A percentile compares a stretch with the other conserved stretches of the same genome.
Conservation (phyloP, 2,888 invertebrate genomes). For the Nephrocerus scutellatus region DNA sequence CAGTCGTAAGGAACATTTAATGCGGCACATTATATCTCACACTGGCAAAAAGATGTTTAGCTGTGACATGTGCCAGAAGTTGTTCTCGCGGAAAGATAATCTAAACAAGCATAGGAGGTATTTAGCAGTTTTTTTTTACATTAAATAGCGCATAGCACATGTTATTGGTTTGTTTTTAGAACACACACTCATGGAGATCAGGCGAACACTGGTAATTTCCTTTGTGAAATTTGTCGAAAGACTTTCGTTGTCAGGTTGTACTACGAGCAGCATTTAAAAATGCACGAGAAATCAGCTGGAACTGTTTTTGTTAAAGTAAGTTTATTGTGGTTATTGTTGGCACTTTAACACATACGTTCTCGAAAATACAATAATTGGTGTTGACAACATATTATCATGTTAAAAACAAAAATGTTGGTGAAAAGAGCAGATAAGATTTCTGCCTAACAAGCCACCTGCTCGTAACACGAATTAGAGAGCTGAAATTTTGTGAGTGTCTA, state of each 20-base stretch:
- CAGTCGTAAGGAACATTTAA: slow-evolving; percentile 62
- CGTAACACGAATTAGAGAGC: too few relatives aligned
- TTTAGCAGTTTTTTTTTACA: slow-evolving; percentile 2
- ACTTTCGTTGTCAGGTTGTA: slow-evolving; percentile 62
- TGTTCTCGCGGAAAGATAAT: slow-evolving; percentile 49
- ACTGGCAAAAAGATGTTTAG: slow-evolving; percentile 61
- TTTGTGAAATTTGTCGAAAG: slow-evolving; percentile 60
- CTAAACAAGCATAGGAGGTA: slow-evolving; percentile 47
- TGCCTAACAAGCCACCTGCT: too few relatives aligned
- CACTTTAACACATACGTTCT: too few relatives aligned
- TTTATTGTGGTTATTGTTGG: too few relatives aligned
- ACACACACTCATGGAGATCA: slow-evolving; percentile 39
- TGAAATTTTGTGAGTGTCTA: too few relatives aligned
- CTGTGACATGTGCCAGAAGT: slow-evolving; percentile 56
- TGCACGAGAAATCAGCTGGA: slow-evolving; percentile 43
- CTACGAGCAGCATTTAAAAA: slow-evolving; percentile 56
- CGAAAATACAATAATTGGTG: too few relatives aligned
- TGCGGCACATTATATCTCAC: slow-evolving; percentile 60
- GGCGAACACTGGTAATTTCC: slow-evolving; percentile 49
- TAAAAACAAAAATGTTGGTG: too few relatives aligned
- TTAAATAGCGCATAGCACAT: not conserved
- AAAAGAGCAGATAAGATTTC: too few relatives aligned
- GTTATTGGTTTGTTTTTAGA: too few relatives aligned
- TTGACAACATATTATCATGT: too few relatives aligned
- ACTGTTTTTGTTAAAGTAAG: slow-evolving; percentile 21